Percentiles rank a stretch among this genome's conserved stretches.
Evolutionary conservation across 2,888 invertebrate species (phyloP).

Genomic region (Cheilosia grossa): DNA sequence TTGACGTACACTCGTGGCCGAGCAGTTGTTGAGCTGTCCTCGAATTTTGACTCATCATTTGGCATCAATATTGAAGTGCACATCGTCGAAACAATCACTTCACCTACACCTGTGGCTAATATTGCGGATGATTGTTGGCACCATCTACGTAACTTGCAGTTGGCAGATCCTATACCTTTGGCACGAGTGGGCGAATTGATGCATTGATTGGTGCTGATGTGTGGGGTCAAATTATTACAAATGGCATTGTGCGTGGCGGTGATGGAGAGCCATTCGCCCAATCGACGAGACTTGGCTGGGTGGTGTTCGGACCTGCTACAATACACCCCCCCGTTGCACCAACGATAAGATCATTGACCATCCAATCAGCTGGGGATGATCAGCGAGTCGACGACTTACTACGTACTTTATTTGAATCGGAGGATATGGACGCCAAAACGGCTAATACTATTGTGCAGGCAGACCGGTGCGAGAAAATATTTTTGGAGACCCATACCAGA

Average conservation of each 20-base stretch:
- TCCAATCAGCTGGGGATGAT: slow-evolving; percentile 6
- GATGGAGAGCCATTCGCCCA: slow-evolving; percentile 42
- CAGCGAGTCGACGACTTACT: slow-evolving; percentile 38
- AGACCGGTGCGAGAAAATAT: slow-evolving; percentile 46
- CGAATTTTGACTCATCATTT: no score
- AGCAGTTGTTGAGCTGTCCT: no score
- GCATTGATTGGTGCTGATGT: slow-evolving; percentile 44
- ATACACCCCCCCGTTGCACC: neutral
- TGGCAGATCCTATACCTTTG: slow-evolving; percentile 67
- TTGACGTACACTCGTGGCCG: no score
- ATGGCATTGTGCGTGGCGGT: slow-evolving; percentile 28
- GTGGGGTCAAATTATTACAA: slow-evolving; percentile 14
- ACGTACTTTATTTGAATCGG: slow-evolving; percentile 35
- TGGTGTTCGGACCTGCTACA: slow-evolving; percentile 50
- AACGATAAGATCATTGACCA: neutral
- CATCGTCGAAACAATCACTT: neutral
- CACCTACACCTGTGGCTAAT: slow-evolving; percentile 69
- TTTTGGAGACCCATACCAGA: slow-evolving; percentile 41
- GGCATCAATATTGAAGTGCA: no score
- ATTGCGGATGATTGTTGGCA: slow-evolving; percentile 67
- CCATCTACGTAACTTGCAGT: slow-evolving; percentile 64
- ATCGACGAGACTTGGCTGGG: slow-evolving; percentile 40
- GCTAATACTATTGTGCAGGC: slow-evolving; percentile 40
- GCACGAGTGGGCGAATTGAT: slow-evolving; percentile 34
- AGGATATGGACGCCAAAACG: slow-evolving; percentile 21